Evolutionary conservation across 1,140 invertebrate genomes (phyloP).

Genomic region (Chelonus insularis): DNA sequence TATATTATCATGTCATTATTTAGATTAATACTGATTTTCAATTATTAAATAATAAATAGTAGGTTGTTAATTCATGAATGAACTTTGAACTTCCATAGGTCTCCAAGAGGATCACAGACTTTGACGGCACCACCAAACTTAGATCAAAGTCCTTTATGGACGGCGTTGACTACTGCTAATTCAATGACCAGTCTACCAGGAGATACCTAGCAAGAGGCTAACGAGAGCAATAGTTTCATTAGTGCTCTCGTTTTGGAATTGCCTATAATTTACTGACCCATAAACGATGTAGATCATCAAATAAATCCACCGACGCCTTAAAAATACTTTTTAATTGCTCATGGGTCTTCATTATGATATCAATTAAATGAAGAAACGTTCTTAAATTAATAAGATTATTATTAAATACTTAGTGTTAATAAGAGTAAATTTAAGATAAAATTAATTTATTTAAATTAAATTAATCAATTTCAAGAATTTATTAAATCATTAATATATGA

Average conservation of each 20-base stretch:
- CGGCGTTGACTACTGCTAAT: constrained; percentile 67
- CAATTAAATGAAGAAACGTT: no score
- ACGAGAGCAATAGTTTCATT: constrained; percentile 58
- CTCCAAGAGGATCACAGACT: constrained; percentile 46
- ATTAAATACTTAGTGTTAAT: no score
- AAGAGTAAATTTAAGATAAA: no score
- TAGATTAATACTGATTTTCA: no score
- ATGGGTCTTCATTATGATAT: background rate
- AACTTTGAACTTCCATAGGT: no score
- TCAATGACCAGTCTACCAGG: constrained; percentile 56
- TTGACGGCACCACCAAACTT: constrained; percentile 45
- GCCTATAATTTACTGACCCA: constrained; percentile 56
- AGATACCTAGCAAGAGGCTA: constrained; percentile 61
- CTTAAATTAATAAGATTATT: no score
- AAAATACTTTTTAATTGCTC: background rate
- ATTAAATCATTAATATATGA: no score
- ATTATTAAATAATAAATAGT: no score
- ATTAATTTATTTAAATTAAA: no score
- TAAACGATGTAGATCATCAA: background rate
- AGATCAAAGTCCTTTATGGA: constrained; percentile 68
- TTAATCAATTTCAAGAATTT: no score
- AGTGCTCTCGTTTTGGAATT: constrained; percentile 64
- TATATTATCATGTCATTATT: no score
- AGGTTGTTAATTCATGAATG: no score
- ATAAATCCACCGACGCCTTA: constrained; percentile 7